Conservation (phyloP, 2,113 vertebrate genomes). For the Theristicus caerulescens region DNA sequence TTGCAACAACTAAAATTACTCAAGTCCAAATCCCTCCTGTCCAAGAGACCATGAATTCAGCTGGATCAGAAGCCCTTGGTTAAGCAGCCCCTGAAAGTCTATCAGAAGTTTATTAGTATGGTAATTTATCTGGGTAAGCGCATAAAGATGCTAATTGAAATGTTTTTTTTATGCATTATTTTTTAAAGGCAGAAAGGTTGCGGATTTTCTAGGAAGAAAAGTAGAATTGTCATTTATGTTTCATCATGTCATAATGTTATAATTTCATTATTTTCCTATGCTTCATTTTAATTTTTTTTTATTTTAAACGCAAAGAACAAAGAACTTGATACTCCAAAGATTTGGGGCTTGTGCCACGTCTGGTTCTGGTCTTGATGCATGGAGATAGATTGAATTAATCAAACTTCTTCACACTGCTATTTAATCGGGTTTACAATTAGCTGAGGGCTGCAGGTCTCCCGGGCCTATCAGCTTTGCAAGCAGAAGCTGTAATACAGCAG, state of each 20-base stretch:
- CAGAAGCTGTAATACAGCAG: constrained; percentile 15
- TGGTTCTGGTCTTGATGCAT: constrained; percentile 22
- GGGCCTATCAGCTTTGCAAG: constrained; percentile 39
- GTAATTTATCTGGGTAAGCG: constrained; percentile 20
- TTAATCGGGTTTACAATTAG: constrained; percentile 61
- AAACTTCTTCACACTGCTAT: constrained; percentile 51
- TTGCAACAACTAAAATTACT: constrained; percentile 4
- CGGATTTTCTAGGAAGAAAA: neutral
- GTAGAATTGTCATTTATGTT: neutral
- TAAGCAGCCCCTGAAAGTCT: constrained; percentile 47
- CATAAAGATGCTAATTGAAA: constrained; percentile 47
- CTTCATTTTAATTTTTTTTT: neutral
- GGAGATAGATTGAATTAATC: constrained; percentile 58
- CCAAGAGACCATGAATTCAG: constrained; percentile 35
- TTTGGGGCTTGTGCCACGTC: neutral
- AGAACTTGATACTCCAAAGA: constrained; percentile 7
- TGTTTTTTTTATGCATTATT: neutral
- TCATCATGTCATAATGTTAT: neutral
- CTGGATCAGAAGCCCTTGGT: constrained; percentile 33
- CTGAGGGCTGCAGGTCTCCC: constrained; percentile 24
- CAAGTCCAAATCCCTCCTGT: neutral
- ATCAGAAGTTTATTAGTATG: constrained; percentile 53
- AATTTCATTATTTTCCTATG: neutral
- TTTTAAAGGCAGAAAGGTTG: neutral
- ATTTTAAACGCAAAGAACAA: neutral